Percentiles rank a stretch among this genome's conserved stretches.
These are phyloP conservation scores for Paracanthobrama guichenoti DNA, from an alignment of 2,113 vertebrate species.

Conservation along the genomic window DNA sequence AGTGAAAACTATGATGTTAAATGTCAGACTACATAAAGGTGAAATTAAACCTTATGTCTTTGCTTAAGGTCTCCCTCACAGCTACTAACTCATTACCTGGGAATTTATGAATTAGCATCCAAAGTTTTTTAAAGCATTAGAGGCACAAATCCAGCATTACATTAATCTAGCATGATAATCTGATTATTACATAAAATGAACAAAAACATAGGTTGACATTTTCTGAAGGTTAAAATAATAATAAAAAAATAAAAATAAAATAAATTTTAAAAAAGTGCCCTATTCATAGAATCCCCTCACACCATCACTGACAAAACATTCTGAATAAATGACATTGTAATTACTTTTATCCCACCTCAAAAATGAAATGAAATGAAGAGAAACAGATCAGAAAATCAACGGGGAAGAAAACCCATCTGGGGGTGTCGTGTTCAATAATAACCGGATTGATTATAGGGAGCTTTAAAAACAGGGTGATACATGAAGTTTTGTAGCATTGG, in stretches of 20 bases:
- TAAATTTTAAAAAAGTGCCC: too few relatives aligned
- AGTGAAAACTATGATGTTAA: conserved; percentile 13
- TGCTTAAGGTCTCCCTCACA: neutral
- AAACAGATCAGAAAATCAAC: neutral
- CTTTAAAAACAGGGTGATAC: too few relatives aligned
- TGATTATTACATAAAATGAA: neutral
- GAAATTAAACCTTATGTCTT: neutral
- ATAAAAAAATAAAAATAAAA: too few relatives aligned
- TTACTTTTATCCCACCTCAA: neutral
- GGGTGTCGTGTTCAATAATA: too few relatives aligned
- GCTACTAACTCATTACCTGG: neutral
- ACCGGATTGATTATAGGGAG: too few relatives aligned
- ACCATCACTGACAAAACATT: neutral
- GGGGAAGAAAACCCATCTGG: neutral
- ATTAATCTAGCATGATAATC: neutral
- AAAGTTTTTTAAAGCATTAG: neutral
- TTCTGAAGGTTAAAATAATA: neutral
- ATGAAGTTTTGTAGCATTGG: neutral
- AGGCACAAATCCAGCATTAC: neutral
- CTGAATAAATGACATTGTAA: neutral
- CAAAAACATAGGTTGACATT: neutral
- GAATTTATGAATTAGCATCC: neutral
- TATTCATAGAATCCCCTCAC: neutral
- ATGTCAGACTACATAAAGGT: neutral
- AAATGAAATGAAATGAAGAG: neutral